Base-by-base conservation (phyloP, 2,888 invertebrate genomes). In the Pristionchus entomophagus region DNA sequence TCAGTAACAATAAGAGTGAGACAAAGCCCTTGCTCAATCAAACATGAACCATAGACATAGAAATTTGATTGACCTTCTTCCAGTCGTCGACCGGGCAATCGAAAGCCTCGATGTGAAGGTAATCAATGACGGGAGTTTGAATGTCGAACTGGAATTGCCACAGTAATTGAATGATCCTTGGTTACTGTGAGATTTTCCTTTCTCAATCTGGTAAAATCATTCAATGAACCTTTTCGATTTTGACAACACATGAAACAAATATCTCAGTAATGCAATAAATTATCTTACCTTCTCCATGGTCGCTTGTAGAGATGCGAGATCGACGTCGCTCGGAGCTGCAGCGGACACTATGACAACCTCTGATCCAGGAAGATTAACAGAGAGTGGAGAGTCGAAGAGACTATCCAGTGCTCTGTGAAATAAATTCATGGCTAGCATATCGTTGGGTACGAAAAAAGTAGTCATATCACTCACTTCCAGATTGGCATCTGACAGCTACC, bases 401-500 rank as follows among this genome's bases (percentile, higher is more conserved):
- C 4, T 32, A 19, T 51, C 51, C 10, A 80, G 51, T 3, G 78
- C 78, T 6, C 78, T 80, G 77, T 0, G 45, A 77, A 4, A 19
- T 26, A 5, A 45, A n/a, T n/a, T n/a, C n/a, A n/a, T n/a, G n/a
- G n/a, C n/a, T n/a, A n/a, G n/a, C n/a, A n/a, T n/a, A n/a, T n/a
- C n/a, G n/a, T n/a, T n/a, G n/a, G n/a, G n/a, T n/a, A n/a, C n/a
- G n/a, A n/a, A n/a, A n/a, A n/a, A n/a, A n/a, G n/a, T n/a, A n/a
- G n/a, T n/a, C n/a, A n/a, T n/a, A n/a, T n/a, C n/a, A n/a, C 65
- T 62, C 49, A 84, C 83, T 29, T 53, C 53, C 49, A 84, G 29
- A 84, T 62, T 17, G 83, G 83, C 45, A 62, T 45, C 49, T 65
- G 45, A 32, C 83, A 84, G 2, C 32, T 49, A 8, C 83, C 83